A percentile compares a stretch with the other conserved stretches of the same genome.
Conservation (phyloP, 1,140 invertebrate genomes). For the Diorhabda sublineata region DNA sequence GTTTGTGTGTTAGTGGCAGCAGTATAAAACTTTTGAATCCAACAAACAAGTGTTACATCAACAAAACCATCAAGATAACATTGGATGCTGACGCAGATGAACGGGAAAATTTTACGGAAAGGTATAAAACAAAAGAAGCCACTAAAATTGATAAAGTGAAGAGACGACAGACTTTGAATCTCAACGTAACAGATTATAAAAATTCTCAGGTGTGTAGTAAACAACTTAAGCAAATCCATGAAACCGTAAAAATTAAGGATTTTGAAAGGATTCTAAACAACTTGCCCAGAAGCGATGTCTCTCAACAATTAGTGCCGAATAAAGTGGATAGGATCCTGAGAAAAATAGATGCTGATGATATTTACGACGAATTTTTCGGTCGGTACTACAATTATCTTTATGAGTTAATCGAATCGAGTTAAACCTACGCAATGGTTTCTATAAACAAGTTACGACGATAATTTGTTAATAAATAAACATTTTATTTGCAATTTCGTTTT, state of each 20-base stretch:
- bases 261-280: conserved; percentile 34
- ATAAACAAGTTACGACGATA: conserved; percentile 17
- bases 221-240: conserved; percentile 29
- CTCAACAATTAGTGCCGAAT: conserved; percentile 7
- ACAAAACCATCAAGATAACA: conserved; percentile 13
- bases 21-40: conserved; percentile 4
- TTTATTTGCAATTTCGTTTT: conserved; percentile 19
- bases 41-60: conserved; percentile 6
- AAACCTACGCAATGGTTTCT: conserved; percentile 8
- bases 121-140: neutral
- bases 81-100: conserved; percentile 11
- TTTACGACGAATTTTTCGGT: conserved; percentile 35
- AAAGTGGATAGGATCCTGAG: conserved; percentile 15
- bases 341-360: conserved; percentile 12
- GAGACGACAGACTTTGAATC: conserved; percentile 12
- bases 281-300: conserved; percentile 19
- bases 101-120: neutral
- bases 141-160: neutral
- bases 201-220: conserved; percentile 26
- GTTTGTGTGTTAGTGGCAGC: conserved; percentile 12
- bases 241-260: conserved; percentile 35
- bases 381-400: conserved; percentile 29
- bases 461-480: conserved; percentile 21
- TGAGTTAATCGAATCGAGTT: conserved; percentile 16
- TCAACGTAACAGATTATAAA: conserved; percentile 22